Percentiles rank a stretch among this genome's conserved stretches.
Conservation (phyloP, 2,113 vertebrate species). For the Sardina pilchardus region DNA sequence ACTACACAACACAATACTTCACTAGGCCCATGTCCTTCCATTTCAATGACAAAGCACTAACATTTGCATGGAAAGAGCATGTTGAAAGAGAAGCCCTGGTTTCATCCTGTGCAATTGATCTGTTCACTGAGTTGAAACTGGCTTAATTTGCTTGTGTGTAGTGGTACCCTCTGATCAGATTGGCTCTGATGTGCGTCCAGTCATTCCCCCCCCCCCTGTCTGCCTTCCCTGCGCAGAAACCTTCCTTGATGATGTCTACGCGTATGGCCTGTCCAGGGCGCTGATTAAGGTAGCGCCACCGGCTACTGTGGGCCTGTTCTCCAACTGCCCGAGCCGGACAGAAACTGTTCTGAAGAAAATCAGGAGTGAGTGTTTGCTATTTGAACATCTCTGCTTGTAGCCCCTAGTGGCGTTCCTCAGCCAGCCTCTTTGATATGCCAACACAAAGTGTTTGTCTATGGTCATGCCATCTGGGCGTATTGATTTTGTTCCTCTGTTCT, state of each 20-base stretch:
- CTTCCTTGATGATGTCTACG: constrained; percentile 49
- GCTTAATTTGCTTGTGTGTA: neutral
- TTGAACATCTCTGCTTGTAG: neutral
- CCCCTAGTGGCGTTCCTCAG: neutral
- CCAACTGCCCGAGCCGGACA: constrained; percentile 52
- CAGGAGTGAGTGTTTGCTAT: constrained; percentile 44
- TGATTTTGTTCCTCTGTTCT: neutral
- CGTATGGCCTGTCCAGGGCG: constrained; percentile 52
- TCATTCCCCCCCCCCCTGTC: neutral
- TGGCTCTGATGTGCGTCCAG: neutral
- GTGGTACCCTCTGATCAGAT: neutral
- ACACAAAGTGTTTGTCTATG: neutral
- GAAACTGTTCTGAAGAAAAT: constrained; percentile 47
- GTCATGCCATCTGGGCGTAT: neutral
- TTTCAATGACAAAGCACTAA: neutral
- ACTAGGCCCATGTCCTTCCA: neutral
- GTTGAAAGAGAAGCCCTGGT: neutral
- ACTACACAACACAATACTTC: too few relatives aligned
- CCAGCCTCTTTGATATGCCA: neutral
- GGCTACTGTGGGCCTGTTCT: constrained; percentile 57
- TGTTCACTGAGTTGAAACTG: neutral
- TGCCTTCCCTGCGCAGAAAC: neutral
- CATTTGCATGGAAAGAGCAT: neutral
- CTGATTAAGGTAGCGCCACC: constrained; percentile 51
- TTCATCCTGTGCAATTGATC: neutral